Evolutionary conservation across 2,888 invertebrate species (phyloP).

Genomic region (Drosophila leonis): DNA sequence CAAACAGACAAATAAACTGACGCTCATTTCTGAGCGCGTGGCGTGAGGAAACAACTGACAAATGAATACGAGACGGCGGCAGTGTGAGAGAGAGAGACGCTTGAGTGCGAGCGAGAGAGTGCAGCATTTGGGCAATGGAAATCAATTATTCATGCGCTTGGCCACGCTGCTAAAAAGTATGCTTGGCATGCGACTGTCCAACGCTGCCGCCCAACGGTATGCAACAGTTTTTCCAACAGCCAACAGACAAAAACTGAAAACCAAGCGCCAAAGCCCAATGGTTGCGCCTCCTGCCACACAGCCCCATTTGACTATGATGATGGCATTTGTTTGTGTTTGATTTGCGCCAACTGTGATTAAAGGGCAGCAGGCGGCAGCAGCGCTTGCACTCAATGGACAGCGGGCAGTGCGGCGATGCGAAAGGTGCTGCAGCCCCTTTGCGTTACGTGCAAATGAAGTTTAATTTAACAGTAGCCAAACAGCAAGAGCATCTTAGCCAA

Average conservation of each 20-base stretch:
- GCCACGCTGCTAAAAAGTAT: conserved; percentile 73
- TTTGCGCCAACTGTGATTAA: conserved; percentile 76
- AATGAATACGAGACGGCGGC: conserved; percentile 63
- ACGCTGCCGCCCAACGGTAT: conserved; percentile 47
- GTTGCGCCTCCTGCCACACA: neutral
- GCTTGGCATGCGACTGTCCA: conserved; percentile 58
- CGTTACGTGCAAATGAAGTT: conserved; percentile 59
- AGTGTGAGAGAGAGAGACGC: conserved; percentile 23
- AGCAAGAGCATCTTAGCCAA: conserved; percentile 2
- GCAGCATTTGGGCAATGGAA: conserved; percentile 69
- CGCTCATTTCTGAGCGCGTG: conserved; percentile 41
- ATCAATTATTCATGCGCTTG: conserved; percentile 82
- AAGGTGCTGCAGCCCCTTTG: conserved; percentile 20
- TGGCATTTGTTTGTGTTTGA: conserved; percentile 75
- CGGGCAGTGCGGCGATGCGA: neutral
- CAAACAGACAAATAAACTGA: conserved; percentile 65
- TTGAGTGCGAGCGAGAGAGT: neutral
- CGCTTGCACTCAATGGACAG: conserved; percentile 14
- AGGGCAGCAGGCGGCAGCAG: conserved; percentile 49
- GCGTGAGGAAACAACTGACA: conserved; percentile 52
- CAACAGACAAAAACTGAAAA: conserved; percentile 30
- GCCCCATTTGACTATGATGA: conserved; percentile 38
- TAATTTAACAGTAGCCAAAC: conserved; percentile 60
- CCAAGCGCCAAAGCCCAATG: conserved; percentile 20
- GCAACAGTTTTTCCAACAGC: conserved; percentile 64